Percentiles rank a stretch among this genome's conserved stretches.
Evolutionary conservation across 53 echinoderm and acorn worm species (phyloP).

Genomic region (Paracentrotus lividus): DNA sequence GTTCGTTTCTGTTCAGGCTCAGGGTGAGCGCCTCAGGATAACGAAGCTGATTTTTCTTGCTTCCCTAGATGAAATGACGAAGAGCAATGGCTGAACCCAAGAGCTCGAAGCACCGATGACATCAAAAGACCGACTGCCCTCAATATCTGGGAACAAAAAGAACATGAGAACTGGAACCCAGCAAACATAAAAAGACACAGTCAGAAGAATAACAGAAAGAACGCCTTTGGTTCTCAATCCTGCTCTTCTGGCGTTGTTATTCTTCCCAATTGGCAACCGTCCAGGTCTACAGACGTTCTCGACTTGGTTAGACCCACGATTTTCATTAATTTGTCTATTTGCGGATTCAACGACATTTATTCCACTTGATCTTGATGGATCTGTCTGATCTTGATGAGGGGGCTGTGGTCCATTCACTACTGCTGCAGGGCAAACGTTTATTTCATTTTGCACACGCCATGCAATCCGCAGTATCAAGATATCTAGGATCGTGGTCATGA

Average conservation of each 20-base stretch:
- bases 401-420: background rate
- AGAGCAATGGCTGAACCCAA: conserved; percentile 22
- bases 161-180: background rate
- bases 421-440: background rate
- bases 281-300: background rate
- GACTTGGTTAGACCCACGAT: background rate
- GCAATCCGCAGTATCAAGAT: background rate
- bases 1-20: background rate
- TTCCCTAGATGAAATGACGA: background rate
- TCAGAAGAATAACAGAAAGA: background rate
- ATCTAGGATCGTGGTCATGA: background rate
- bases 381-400: background rate
- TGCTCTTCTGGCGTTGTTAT: background rate
- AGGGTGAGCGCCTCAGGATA: background rate
- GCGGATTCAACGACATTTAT: background rate
- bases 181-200: conserved; percentile 12
- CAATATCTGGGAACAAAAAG: background rate
- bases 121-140: background rate
- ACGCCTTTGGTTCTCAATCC: background rate
- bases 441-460: background rate
- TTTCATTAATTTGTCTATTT: background rate
- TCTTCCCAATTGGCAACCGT: background rate
- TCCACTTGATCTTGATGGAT: background rate
- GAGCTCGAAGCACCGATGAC: background rate
- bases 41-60: background rate